These are phyloP conservation scores for Brachionus rubens DNA, from an alignment of 1,140 invertebrate genomes.

Conservation along the genomic window DNA sequence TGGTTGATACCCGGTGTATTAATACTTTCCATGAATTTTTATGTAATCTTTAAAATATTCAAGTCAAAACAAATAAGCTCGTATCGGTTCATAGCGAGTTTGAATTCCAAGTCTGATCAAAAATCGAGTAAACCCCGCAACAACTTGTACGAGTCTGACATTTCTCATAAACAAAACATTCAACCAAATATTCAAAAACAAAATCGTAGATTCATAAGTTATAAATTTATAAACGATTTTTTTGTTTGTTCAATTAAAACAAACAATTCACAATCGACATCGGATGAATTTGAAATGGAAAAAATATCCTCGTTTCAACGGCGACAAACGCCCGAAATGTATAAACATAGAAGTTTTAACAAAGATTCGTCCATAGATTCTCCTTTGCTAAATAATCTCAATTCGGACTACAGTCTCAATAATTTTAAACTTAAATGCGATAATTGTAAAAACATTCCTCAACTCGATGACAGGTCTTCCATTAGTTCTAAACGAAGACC, in stretches of 20 bases:
- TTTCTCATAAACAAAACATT: background rate
- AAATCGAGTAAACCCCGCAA: background rate
- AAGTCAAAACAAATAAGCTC: constrained; percentile 29
- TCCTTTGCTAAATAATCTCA: background rate
- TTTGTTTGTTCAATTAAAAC: background rate
- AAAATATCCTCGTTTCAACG: background rate
- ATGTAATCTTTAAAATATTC: constrained; percentile 39
- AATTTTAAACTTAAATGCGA: too few species aligned
- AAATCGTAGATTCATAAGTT: background rate
- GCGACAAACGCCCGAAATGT: background rate
- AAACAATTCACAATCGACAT: constrained; percentile 12
- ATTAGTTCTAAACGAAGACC: background rate
- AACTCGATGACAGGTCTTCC: background rate
- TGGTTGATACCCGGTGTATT: constrained; percentile 26
- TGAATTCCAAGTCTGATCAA: background rate
- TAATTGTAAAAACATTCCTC: constrained; percentile 6
- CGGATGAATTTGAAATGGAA: constrained; percentile 22
- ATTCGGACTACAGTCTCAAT: too few species aligned
- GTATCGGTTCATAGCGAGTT: background rate
- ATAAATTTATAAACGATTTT: constrained; percentile 14
- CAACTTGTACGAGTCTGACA: background rate
- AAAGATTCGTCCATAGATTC: background rate
- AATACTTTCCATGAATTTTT: constrained; percentile 22
- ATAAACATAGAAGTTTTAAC: background rate
- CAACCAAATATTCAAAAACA: background rate